Base-by-base conservation (phyloP, 2,888 invertebrate species). In the Phalangium opilio region DNA sequence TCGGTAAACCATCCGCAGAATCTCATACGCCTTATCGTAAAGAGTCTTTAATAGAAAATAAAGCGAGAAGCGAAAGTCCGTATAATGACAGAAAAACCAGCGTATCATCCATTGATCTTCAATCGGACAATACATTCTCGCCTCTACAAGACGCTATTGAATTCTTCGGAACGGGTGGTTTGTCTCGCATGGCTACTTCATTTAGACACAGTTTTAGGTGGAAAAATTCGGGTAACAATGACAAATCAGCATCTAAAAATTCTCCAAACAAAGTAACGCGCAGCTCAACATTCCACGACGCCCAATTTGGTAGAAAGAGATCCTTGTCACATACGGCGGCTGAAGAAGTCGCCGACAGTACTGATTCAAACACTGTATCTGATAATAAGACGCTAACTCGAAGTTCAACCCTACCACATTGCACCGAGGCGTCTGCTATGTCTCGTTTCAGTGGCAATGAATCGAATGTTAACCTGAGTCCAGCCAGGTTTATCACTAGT, bases 21-120 rank as follows among this genome's bases (percentile, higher is more conserved):
- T 49, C 62, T 43, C 15, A 21, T 79, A 79, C 61, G 15, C 33
- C 12, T 34, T 8, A 27, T 8, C 27, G 27, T 7, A 27, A 27
- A 27, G 8, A 4, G 4, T 27, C 27, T 7, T 14, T 42, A n/a
- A 18, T 38, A 7, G 38, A 38, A 8, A 27, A 27, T 8, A 18
- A 38, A 10, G 10, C 15, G 3, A 4, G 8, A 38, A 18, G 18
- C 18, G 38, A 38, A 10, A 18, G 18, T 15, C 17, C 38, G 4
- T 17, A 18, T 38, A 10, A 39, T 15, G 39, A 39, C 3, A 39
- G 27, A 8, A 27, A 27, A 8, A 27, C 27, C 27, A 27, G 27
- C 27, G 4, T 27, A 8, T 27, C 27, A 27, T 27, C 27, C 27
- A 8, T 27, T 27, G 27, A 27, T 27, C 27, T 27, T 27, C 27